Percentiles rank a stretch among this genome's conserved stretches.
Conservation (phyloP, 2,113 vertebrate genomes). For the Ophthalmolycus amberensis region DNA sequence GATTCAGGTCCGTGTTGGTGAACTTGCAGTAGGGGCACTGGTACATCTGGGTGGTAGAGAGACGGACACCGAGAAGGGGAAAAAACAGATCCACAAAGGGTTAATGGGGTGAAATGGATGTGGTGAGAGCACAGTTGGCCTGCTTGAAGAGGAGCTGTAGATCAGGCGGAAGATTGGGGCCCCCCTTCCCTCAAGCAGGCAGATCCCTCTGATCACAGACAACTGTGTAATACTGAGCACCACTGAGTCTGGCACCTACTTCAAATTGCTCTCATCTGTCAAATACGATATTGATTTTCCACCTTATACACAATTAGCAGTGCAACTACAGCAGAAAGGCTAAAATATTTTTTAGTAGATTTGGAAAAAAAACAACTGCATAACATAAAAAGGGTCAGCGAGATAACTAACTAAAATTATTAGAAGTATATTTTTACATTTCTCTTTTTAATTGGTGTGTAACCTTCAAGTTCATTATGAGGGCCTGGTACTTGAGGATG, state of each 20-base stretch:
- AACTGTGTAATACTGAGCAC: conserved; percentile 71
- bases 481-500: conserved; percentile 54
- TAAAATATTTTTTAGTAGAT: conserved; percentile 67
- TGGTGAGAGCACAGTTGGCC: conserved; percentile 41
- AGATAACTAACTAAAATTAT: conserved; percentile 55
- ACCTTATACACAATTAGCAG: conserved; percentile 84
- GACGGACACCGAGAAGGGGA: conserved; percentile 5
- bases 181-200: conserved; percentile 54
- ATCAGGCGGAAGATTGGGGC: conserved; percentile 44
- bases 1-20: conserved; percentile 93
- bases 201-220: conserved; percentile 77
- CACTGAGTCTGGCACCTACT: conserved; percentile 77
- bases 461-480: conserved; percentile 68
- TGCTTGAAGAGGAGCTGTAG: conserved; percentile 55
- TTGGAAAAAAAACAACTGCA: conserved; percentile 61
- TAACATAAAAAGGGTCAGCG: conserved; percentile 59
- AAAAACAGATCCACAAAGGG: conserved; percentile 34
- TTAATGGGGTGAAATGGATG: conserved; percentile 57
- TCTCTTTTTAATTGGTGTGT: conserved; percentile 61
- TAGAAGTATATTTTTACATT: conserved; percentile 59
- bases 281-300: conserved; percentile 84
- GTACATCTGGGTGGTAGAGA: conserved; percentile 87
- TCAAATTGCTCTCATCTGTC: conserved; percentile 85
- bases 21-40: conserved; percentile 99
- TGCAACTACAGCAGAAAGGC: conserved; percentile 73